phyloP scores from a whole-genome alignment of 2,113 vertebrate genomes.

The Psammodynastes pulverulentus region DNA sequence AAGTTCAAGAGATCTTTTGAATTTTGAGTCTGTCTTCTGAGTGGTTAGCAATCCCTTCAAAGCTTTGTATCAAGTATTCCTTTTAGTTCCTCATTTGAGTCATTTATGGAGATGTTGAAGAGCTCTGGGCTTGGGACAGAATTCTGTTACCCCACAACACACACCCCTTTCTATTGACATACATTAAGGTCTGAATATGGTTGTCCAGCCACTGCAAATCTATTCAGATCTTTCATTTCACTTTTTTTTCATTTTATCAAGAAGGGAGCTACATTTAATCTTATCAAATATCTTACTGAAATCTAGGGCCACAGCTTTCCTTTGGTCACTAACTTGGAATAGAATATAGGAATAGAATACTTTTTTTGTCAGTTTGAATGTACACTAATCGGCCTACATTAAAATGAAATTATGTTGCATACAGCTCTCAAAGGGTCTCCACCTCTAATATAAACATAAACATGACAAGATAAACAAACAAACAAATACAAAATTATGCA shows the following conservation, averaged over 20 bases:
- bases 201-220: background rate
- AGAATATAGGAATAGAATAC: too few species aligned
- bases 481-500: too few species aligned
- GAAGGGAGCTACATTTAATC: background rate
- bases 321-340: background rate
- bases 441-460: too few species aligned
- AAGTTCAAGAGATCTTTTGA: background rate
- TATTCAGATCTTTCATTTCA: background rate
- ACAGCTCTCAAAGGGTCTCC: too few species aligned
- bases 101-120: background rate
- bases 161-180: background rate
- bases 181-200: background rate
- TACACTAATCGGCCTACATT: too few species aligned
- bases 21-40: background rate
- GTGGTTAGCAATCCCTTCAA: background rate
- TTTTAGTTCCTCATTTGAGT: background rate
- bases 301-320: background rate
- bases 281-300: background rate
- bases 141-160: background rate
- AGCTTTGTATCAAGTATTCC: background rate
- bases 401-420: too few species aligned
- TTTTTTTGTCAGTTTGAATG: too few species aligned
- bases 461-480: too few species aligned
- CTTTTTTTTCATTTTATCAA: background rate
- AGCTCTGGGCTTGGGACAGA: background rate